Base-by-base conservation (phyloP, 2,888 invertebrate genomes). In the Ganaspis brasiliensis region DNA sequence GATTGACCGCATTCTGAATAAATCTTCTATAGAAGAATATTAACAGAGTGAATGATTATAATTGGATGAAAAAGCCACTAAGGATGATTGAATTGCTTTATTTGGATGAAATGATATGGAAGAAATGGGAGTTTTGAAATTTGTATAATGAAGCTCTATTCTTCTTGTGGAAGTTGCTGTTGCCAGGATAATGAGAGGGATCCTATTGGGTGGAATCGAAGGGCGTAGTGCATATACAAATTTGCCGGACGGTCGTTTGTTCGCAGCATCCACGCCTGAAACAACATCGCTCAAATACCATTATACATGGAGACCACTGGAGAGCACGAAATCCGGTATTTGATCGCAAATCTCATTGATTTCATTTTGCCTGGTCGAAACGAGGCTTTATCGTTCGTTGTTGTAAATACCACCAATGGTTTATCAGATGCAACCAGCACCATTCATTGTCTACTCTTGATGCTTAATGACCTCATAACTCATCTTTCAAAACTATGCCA, bases 301-400 rank as follows among this genome's bases (percentile, higher is more conserved):
- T 83, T 84, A 82, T 83, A 76, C 81, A 78, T 76, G 78, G 76
- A 72, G 76, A 74, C 77, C 75, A 79, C 77, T 76, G 78, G 31
- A 76, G 75, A 81, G 78, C 83, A 72, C 70, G 73, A 74, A 57
- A 78, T 81, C 78, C 79, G 31, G 72, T 70, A 76, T 79, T 79
- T 76, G 79, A 84, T 82, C 77, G 80, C 83, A 79, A 81, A 80
- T 84, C 82, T 81, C 81, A 79, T 80, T 81, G 82, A 81, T 83
- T 84, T 84, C 81, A 78, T 84, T 82, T 77, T 49, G 77, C 72
- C 76, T 72, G 72, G 74, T 79, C 77, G 73, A 78, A 77, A 75
- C 59, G 61, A 77, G 49, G 76, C 72, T 75, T 81, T 81, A 76
- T 61, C 67, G 56, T 55, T 70, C 71, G 26, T 55, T 73, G 74